phyloP scores from a whole-genome alignment of 2,113 vertebrate species.

The Seriola aureovittata region DNA sequence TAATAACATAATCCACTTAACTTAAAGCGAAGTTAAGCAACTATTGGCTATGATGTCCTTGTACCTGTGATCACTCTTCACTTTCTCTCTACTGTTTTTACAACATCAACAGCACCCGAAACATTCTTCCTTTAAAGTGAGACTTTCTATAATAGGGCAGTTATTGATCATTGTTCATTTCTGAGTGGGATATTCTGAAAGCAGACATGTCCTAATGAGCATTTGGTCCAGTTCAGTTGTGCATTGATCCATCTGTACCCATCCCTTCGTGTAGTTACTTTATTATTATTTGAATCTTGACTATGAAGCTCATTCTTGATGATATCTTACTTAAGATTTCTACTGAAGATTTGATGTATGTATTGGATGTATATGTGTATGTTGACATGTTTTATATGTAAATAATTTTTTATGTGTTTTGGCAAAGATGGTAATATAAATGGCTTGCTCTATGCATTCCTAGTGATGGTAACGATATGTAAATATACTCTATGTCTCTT shows the following conservation, averaged over 20 bases:
- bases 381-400: neutral
- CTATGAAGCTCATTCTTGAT: neutral
- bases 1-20: neutral
- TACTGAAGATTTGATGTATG: too few relatives aligned
- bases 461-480: neutral
- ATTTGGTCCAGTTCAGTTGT: constrained; percentile 4
- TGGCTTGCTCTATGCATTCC: neutral
- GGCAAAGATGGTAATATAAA: neutral
- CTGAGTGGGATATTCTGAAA: neutral
- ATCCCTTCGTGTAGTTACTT: neutral
- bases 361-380: neutral
- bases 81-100: neutral
- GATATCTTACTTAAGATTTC: neutral
- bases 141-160: neutral
- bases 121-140: constrained; percentile 5
- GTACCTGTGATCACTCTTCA: neutral
- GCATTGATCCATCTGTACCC: constrained; percentile 5
- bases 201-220: constrained; percentile 7
- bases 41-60: neutral
- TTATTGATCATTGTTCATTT: constrained; percentile 18
- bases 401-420: neutral
- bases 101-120: neutral
- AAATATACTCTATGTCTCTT: neutral
- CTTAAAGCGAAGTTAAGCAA: neutral
- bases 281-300: neutral